Percentiles rank a stretch among this genome's conserved stretches.
These are phyloP conservation scores for Hestina assimilis DNA, from an alignment of 1,140 invertebrate species.

Conservation along the genomic window DNA sequence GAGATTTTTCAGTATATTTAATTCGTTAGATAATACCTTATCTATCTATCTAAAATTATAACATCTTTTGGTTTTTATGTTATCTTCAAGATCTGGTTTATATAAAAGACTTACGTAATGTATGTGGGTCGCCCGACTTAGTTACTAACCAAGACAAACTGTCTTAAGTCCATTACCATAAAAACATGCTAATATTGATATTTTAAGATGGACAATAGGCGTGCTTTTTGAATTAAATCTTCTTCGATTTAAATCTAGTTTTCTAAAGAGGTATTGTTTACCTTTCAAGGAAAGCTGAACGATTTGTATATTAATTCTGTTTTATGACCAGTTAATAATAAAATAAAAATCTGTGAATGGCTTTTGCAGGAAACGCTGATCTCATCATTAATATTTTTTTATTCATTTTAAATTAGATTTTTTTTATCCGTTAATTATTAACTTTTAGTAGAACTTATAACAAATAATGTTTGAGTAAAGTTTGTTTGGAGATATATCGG, in stretches of 20 bases:
- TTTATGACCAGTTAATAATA: not conserved
- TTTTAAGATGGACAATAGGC: constrained; percentile 41
- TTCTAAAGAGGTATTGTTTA: constrained; percentile 11
- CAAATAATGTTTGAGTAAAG: too few species aligned
- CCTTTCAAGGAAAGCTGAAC: constrained; percentile 21
- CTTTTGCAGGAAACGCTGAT: not conserved
- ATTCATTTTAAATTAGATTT: too few species aligned
- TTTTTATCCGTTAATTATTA: too few species aligned
- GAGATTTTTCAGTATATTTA: too few species aligned
- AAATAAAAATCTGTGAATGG: too few species aligned
- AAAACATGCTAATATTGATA: constrained; percentile 55
- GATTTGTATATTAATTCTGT: not conserved
- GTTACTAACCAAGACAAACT: constrained; percentile 36
- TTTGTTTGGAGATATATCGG: too few species aligned
- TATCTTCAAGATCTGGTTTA: constrained; percentile 13
- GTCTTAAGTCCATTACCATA: constrained; percentile 38
- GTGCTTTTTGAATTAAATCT: constrained; percentile 36
- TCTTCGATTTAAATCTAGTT: constrained; percentile 32
- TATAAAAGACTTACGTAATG: constrained; percentile 46
- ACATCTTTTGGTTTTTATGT: constrained; percentile 24
- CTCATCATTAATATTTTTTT: too few species aligned
- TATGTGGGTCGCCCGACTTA: constrained; percentile 52
- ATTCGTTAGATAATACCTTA: too few species aligned
- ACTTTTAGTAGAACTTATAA: too few species aligned
- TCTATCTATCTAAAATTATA: too few species aligned